Base-by-base conservation (phyloP, 2,888 invertebrate genomes). In the Parnassius mnemosyne region DNA sequence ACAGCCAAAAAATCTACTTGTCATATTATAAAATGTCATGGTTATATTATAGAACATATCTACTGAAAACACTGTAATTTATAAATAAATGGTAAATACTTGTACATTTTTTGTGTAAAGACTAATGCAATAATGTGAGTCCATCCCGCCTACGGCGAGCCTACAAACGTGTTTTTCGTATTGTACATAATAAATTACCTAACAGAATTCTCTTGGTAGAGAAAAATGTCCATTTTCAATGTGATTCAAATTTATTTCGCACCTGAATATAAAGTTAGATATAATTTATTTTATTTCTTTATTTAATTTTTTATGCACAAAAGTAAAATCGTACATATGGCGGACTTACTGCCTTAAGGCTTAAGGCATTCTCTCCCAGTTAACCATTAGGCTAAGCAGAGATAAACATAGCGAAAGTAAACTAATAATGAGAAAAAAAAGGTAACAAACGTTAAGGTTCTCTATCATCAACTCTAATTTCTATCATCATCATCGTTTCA, bases 111-210 rank as follows among this genome's bases (percentile, higher is more conserved):
- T 63, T 43, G 54, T 20, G 50, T 46, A 58, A 53, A 58, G 51
- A n/a, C 54, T 58, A 63, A 63, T 54, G 53, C 51, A 63, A 58
- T 63, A 63, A 58, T 43, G 58, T 58, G 54, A 63, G 49, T 16
- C 49, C 34, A 20, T 51, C 44, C 56, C 62, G 62, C 62, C 62
- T 54, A 50, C 60, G 34, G 56, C 55, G 34, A n/a, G 3, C 57
- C 58, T 20, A 54, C 58, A 53, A 44, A 58, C 62, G 51, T 54
- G 34, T 58, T 58, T 51, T 54, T 63, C 57, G 54, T 58, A 54
- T 54, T 58, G 58, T 58, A 58, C 62, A 63, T 63, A 63, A 63
- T 63, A 63, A 63, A 58, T 63, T 58, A 54, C 50, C 54, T 50
- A 51, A 58, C 46, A 54, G 54, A 57, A 57, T 53, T 63, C 54